Base-by-base conservation (phyloP, 2,888 invertebrate genomes). In the Caenorhabditis uteleia region DNA sequence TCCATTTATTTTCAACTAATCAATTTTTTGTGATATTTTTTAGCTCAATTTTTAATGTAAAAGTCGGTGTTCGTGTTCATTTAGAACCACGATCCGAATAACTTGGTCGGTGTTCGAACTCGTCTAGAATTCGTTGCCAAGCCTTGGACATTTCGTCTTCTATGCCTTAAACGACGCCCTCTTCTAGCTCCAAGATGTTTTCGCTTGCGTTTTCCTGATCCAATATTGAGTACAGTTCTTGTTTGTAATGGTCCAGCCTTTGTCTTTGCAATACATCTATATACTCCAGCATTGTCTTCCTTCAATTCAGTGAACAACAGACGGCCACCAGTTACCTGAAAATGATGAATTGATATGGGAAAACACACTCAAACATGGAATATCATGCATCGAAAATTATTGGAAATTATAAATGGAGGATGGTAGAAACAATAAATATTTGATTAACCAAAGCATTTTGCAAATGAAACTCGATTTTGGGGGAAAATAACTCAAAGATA, bases 241-340 rank as follows among this genome's bases (percentile, higher is more conserved):
- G 82, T 76, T 59, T 77, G 77, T 36, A 82, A 66, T 16, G 74
- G 62, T 26, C 81, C 82, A 2, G 77, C 86, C 5, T 82, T 77
- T 23, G 87, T 87, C 50, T 85, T 83, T 1, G 88, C 89, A 56
- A 87, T 87, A 79, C 91, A 91, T 38, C 88, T 85, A 82, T 91
- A 91, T 6, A 87, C 84, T 38, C 90, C 91, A 26, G 87, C 88
- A 83, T 91, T 89, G 53, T 87, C 87, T 3, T 86, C 84, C 51
- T 85, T 84, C 1, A 89, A 87, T 66, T 87, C 86, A 2, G 84
- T 84, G 46, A 91, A 87, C 66, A 88, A 85, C 39, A 91, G 83
- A 45, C 88, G 84, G 26, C 86, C 86, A 23, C 88, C 88, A 39
- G 86, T 85, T 21, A 87, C 87, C 64, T 86, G 59, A 49, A 79